These are phyloP conservation scores for Protophormia terraenovae DNA, from an alignment of 2,888 invertebrate species.

Conservation along the genomic window DNA sequence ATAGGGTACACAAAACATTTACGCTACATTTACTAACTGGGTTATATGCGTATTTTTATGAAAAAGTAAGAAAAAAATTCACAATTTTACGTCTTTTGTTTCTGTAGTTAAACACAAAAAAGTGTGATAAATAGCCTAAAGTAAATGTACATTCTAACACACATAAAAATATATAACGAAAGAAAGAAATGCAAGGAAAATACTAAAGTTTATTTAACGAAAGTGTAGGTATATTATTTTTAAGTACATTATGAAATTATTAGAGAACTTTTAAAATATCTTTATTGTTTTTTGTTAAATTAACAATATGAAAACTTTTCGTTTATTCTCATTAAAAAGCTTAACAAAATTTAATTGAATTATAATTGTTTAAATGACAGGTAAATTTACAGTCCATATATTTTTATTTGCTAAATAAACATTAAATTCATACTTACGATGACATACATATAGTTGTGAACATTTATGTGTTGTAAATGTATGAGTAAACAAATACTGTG, in stretches of 20 bases:
- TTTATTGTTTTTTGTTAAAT: background rate
- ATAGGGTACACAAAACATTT: constrained; percentile 62
- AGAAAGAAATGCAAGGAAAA: constrained; percentile 11
- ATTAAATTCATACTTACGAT: constrained; percentile 9
- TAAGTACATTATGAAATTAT: constrained; percentile 22
- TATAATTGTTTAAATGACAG: constrained; percentile 47
- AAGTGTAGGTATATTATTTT: constrained; percentile 20
- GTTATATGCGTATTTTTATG: constrained; percentile 62
- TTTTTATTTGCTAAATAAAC: constrained; percentile 17
- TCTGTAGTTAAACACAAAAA: constrained; percentile 48
- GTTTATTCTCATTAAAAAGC: background rate
- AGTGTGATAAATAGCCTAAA: constrained; percentile 68
- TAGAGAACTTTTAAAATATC: background rate
- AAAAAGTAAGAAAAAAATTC: constrained; percentile 1
- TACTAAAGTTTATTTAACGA: constrained; percentile 20
- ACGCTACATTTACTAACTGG: constrained; percentile 65
- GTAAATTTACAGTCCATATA: constrained; percentile 47
- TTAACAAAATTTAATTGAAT: constrained; percentile 38
- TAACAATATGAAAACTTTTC: background rate
- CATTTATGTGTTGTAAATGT: background rate
- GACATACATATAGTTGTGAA: background rate
- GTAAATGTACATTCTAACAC: constrained; percentile 55
- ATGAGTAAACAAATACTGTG: background rate
- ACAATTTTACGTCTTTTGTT: constrained; percentile 53
- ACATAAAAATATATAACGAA: constrained; percentile 5